These are phyloP conservation scores for Lordiphosa clarofinis DNA, from an alignment of 1,140 invertebrate species.

Conservation along the genomic window DNA sequence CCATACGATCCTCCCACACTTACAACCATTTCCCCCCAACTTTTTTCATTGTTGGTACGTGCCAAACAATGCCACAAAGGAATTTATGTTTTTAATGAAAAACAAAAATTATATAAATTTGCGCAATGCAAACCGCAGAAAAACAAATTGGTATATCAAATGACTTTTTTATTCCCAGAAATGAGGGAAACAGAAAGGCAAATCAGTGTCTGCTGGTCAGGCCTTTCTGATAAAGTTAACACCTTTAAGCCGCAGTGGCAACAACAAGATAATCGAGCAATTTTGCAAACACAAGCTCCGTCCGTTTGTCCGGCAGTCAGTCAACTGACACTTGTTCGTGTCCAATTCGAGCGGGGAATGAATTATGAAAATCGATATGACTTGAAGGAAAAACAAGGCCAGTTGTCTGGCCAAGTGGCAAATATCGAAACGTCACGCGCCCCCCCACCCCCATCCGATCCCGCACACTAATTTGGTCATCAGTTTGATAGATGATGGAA, in stretches of 20 bases:
- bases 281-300: conserved; percentile 63
- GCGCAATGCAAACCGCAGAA: conserved; percentile 26
- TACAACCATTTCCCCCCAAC: background rate
- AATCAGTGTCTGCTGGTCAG: conserved; percentile 17
- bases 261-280: conserved; percentile 49
- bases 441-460: conserved; percentile 32
- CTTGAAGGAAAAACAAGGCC: conserved; percentile 61
- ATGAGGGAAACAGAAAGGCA: conserved; percentile 19
- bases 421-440: conserved; percentile 29
- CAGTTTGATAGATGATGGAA: conserved; percentile 53
- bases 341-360: conserved; percentile 41
- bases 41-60: conserved; percentile 42
- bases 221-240: conserved; percentile 62
- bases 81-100: conserved; percentile 37
- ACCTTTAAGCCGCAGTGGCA: conserved; percentile 62
- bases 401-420: conserved; percentile 17
- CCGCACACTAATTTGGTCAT: conserved; percentile 4
- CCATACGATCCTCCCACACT: too few species aligned
- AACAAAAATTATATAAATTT: conserved; percentile 55
- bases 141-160: conserved; percentile 50
- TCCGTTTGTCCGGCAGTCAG: conserved; percentile 17
- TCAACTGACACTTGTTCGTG: conserved; percentile 70
- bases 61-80: conserved; percentile 33
- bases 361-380: conserved; percentile 72
- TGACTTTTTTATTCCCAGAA: conserved; percentile 56